Base-by-base conservation (phyloP, 1,140 invertebrate genomes). In the Dendrolimus punctatus region DNA sequence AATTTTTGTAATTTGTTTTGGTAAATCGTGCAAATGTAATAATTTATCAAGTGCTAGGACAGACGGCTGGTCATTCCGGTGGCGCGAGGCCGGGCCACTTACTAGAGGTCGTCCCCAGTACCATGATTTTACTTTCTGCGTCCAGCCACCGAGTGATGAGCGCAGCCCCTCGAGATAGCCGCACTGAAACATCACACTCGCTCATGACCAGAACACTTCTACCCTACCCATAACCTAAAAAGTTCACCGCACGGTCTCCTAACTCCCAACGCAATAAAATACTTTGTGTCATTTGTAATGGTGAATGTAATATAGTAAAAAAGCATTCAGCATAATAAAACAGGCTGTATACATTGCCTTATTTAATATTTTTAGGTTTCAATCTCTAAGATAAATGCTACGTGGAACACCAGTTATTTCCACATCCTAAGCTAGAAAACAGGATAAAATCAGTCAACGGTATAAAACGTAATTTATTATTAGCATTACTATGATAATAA, bases 61-160 rank as follows among this genome's bases (percentile, higher is more conserved):
- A 74, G 68, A 66, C 76, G 71, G 76, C 73, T 71, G 77, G 71
- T 75, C 68, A 66, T 68, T 78, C 68, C 62, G 69, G 67, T 69
- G 73, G 71, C 71, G 64, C 66, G 66, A 76, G 68, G 74, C 69
- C 80, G 78, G 73, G 72, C 71, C 90, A 95, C 94, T 95, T 95
- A 95, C 94, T 90, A 95, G 93, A 92, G 94, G 94, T 91, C 93
- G 93, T 92, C 94, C 94, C 94, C 94, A 95, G 93, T 96, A 96
- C 94, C 94, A 96, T 90, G 94, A 95, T 91, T 95, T 96, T 89
- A 95, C 94, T 92, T 94, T 94, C 92, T 95, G 94, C 89, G 94
- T 96, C 90, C 94, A 93, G 90, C 94, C 94, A 91, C 94, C 94
- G 88, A 95, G 93, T 89, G 94, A 94, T 89, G 93, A 94, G 88